Evolutionary conservation across 2,797 vertebrate species (phyloP), one percentile per base, ranked within the genome.

Genomic region (Sebastes iracundus): DNA sequence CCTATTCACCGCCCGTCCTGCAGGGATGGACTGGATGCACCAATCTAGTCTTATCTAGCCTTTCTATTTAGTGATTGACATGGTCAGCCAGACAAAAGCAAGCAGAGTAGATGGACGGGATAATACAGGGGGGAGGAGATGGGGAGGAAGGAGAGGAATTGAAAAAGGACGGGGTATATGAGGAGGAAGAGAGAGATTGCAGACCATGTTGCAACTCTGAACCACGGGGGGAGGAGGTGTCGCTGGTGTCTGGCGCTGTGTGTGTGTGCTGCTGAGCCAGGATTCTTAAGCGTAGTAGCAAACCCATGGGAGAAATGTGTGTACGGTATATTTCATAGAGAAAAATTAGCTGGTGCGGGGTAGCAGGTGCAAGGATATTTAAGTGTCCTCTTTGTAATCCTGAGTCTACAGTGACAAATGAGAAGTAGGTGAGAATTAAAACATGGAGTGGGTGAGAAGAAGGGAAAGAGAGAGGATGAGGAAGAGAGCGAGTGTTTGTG

Each of bases 11-110:
- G 49, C 25, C 59, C 5, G 18, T 76, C 79, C 60, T 77, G 61
- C 61, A 22, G 60, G 61, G 56, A 80, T 25, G 73, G 68, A 72
- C 52, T 62, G 35, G 13, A 59, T 68, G 62, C 60, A 71, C 38
- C 42, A 83, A 86, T 86, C 86, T 81, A 35, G 33, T 74, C 74
- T 35, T 88, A 92, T 91, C 92, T 79, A 9, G 32, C 67, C 81
- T 77, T 90, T 75, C 88, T 88, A 88, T 90, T 77, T 72, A 23
- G 83, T 88, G 88, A 90, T 67, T 77, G 87, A 88, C 84, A 65
- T 81, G 73, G 88, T 87, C 86, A 74, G 72, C 49, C 76, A 85
- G 86, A 90, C 85, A 90, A 88, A 90, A 62, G 86, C 25, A 72
- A 84, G 28, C 46, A n/a, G 56, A 58, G 30, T 10, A 71, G 85